Conservation (phyloP, 2,113 vertebrate genomes). For the Asarcornis scutulata region DNA sequence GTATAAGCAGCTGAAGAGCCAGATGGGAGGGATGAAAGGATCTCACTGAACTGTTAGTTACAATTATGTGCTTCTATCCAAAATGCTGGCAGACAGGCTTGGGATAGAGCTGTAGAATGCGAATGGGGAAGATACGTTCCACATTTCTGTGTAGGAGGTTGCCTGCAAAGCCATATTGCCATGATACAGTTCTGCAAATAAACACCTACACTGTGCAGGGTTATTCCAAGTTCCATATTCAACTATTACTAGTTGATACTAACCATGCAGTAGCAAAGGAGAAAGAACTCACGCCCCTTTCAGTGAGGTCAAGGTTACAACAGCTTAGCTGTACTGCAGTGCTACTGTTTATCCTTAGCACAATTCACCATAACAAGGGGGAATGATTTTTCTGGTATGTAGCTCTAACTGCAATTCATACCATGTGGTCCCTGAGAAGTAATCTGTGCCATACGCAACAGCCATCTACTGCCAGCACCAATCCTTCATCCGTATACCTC, state of each 20-base stretch:
- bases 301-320: background rate
- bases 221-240: background rate
- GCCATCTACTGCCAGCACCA: background rate
- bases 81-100: background rate
- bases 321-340: background rate
- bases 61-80: background rate
- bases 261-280: background rate
- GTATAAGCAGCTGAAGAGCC: slow-evolving; percentile 12
- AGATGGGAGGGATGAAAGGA: slow-evolving; percentile 8
- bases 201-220: background rate
- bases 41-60: background rate
- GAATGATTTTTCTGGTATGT: background rate
- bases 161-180: background rate
- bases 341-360: background rate
- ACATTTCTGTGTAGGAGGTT: background rate
- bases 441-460: background rate
- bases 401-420: background rate
- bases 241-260: background rate
- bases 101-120: background rate
- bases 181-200: slow-evolving; percentile 1
- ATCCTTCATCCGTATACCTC: accelerated
- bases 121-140: background rate
- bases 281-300: background rate
- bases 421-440: background rate
- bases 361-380: background rate